Percentiles rank a stretch among this genome's conserved stretches.
These are phyloP conservation scores for Lepilemur ruficaudatus DNA, from an alignment of 2,797 vertebrate species.

Conservation along the genomic window DNA sequence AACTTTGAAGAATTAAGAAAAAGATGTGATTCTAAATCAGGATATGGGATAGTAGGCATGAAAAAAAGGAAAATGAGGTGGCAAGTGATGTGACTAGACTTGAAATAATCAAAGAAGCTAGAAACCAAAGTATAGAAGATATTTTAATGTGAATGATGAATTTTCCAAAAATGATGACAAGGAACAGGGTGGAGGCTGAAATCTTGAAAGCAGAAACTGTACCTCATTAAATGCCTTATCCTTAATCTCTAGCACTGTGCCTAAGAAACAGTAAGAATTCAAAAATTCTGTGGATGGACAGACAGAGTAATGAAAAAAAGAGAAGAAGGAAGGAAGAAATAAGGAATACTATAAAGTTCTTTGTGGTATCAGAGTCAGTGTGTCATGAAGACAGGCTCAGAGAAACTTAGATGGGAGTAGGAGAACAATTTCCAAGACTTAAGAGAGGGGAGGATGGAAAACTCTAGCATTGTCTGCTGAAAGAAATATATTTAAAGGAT, in stretches of 20 bases:
- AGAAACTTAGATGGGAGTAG: background rate
- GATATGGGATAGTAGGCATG: background rate
- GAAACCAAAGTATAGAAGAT: background rate
- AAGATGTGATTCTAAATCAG: background rate
- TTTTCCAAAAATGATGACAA: background rate
- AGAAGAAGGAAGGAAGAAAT: background rate
- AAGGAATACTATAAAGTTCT: background rate
- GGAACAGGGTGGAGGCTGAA: background rate
- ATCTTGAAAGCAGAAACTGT: background rate
- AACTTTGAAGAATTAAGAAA: background rate
- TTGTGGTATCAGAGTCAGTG: background rate
- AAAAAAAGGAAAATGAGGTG: background rate
- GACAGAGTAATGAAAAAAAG: background rate
- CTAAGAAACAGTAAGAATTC: background rate
- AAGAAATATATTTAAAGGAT: background rate
- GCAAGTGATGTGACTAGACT: background rate
- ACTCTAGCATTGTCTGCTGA: background rate
- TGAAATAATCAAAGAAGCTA: background rate
- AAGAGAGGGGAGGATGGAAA: background rate
- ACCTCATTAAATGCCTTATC: background rate
- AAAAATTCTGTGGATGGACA: background rate
- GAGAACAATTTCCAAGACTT: background rate
- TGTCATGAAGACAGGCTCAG: background rate
- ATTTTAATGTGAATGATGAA: background rate
- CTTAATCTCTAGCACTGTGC: background rate